Percentiles rank a stretch among this genome's conserved stretches.
phyloP scores from a whole-genome alignment of 2,888 invertebrate species.

The Clitarchus hookeri region DNA sequence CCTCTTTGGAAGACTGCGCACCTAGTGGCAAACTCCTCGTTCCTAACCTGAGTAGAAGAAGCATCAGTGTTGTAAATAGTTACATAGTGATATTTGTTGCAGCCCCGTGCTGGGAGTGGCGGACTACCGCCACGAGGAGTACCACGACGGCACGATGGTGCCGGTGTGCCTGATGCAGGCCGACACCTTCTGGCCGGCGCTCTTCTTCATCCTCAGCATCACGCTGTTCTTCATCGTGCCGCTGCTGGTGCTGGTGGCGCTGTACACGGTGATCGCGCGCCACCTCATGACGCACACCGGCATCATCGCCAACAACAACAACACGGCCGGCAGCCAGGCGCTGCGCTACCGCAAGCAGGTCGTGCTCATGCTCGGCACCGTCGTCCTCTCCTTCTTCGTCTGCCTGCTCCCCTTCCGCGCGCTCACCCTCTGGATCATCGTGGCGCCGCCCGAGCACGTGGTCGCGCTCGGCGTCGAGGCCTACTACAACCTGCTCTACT shows the following conservation, averaged over 20 bases:
- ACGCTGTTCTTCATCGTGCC: constrained; percentile 82
- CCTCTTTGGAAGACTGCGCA: too few relatives aligned
- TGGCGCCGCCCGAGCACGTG: constrained; percentile 67
- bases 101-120: constrained; percentile 59
- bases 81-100: constrained; percentile 25
- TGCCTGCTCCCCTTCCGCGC: constrained; percentile 89
- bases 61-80: too few relatives aligned
- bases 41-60: too few relatives aligned
- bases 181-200: constrained; percentile 74
- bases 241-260: constrained; percentile 73
- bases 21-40: too few relatives aligned
- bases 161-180: constrained; percentile 81
- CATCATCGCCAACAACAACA: constrained; percentile 61
- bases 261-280: constrained; percentile 83
- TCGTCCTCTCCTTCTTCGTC: constrained; percentile 87
- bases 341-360: constrained; percentile 63
- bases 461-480: constrained; percentile 73
- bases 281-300: constrained; percentile 79
- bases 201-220: constrained; percentile 76
- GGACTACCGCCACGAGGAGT: constrained; percentile 69
- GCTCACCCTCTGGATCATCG: constrained; percentile 84
- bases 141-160: constrained; percentile 71
- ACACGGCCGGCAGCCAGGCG: constrained; percentile 37
- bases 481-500: constrained; percentile 82
- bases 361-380: constrained; percentile 86